A percentile compares a stretch with the other conserved stretches of the same genome.
phyloP scores from a whole-genome alignment of 2,113 vertebrate genomes.

The Ailuropoda melanoleuca region DNA sequence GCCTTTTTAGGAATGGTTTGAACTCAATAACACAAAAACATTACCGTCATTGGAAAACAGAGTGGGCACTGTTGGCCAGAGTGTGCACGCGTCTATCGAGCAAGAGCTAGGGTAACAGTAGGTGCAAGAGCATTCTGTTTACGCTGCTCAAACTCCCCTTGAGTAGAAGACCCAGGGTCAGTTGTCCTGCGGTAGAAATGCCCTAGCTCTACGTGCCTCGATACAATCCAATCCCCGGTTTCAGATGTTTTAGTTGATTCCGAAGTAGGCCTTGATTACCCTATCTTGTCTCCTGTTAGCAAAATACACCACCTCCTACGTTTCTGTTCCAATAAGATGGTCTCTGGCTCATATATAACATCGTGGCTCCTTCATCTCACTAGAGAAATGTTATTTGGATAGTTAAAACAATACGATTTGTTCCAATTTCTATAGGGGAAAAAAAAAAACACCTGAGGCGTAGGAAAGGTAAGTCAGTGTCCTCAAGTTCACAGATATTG shows the following conservation, averaged over 20 bases:
- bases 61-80: background rate
- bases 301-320: background rate
- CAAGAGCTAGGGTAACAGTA: background rate
- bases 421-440: background rate
- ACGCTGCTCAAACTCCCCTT: background rate
- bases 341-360: background rate
- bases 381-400: background rate
- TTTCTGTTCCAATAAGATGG: background rate
- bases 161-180: background rate
- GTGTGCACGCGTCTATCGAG: background rate
- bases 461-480: background rate
- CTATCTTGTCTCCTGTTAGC: background rate
- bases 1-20: background rate
- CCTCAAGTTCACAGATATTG: background rate
- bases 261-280: background rate
- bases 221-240: background rate
- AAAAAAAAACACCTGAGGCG: background rate
- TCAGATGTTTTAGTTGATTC: background rate
- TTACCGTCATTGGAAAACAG: background rate
- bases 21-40: background rate
- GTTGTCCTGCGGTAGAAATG: background rate
- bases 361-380: background rate
- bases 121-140: background rate
- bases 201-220: background rate
- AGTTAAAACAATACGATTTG: background rate